Conservation (phyloP, 2,113 vertebrate species). For the Agapornis roseicollis region DNA sequence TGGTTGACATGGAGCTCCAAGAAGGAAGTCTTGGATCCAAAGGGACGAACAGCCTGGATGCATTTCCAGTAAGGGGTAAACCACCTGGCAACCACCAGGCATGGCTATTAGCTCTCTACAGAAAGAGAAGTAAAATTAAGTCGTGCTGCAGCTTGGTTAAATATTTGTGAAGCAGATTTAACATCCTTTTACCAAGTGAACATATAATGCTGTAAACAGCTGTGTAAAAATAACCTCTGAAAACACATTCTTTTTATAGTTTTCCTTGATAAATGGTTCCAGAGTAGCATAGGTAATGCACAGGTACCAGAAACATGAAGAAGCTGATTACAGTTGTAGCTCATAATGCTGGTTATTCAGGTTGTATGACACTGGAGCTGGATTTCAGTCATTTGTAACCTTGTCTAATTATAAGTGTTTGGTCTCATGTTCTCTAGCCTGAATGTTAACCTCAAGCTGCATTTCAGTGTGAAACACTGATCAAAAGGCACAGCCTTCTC, state of each 20-base stretch:
- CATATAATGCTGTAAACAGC: not conserved
- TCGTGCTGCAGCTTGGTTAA: conserved; percentile 62
- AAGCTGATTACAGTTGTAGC: not conserved
- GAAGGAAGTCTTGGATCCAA: not conserved
- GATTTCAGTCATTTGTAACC: not conserved
- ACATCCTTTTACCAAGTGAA: conserved; percentile 50
- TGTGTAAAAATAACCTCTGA: conserved; percentile 53
- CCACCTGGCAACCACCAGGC: conserved; percentile 3
- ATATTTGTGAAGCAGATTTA: conserved; percentile 76
- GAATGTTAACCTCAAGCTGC: not conserved
- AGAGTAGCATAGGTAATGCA: not conserved
- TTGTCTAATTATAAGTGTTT: not conserved
- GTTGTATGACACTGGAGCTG: not conserved
- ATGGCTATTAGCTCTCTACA: not conserved
- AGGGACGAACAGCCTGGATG: not conserved
- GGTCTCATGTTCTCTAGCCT: not conserved
- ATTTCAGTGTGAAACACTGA: not conserved
- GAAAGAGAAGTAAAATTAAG: conserved; percentile 12
- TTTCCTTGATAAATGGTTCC: not conserved
- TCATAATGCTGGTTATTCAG: not conserved
- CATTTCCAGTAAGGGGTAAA: conserved; percentile 22
- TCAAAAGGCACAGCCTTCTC: not conserved
- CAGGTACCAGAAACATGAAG: not conserved
- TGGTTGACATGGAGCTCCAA: not conserved
- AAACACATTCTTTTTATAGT: conserved; percentile 27